These are phyloP conservation scores for Muscicapa adusta DNA, from an alignment of 2,113 vertebrate species.

Conservation along the genomic window DNA sequence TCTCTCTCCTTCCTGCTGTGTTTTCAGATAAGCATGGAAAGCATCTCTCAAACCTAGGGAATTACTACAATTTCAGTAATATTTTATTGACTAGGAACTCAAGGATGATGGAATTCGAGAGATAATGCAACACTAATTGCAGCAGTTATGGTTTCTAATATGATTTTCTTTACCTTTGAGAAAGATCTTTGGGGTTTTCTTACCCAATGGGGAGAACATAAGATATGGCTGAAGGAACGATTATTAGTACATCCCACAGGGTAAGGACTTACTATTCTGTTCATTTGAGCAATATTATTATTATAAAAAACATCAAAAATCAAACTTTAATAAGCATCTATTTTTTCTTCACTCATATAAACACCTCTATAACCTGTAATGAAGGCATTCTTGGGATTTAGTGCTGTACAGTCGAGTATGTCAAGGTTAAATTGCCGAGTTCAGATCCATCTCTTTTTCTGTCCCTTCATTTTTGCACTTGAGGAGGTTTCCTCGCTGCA, in stretches of 20 bases:
- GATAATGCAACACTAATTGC: background rate
- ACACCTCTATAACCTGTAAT: background rate
- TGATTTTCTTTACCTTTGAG: background rate
- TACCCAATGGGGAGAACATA: background rate
- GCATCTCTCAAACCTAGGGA: background rate
- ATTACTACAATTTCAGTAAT: background rate
- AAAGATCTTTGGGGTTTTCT: background rate
- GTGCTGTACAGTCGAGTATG: background rate
- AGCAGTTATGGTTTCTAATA: background rate
- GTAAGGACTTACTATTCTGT: background rate
- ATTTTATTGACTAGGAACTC: background rate
- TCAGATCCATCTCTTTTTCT: background rate
- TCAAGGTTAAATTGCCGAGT: background rate
- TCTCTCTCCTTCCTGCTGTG: background rate
- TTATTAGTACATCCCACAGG: background rate
- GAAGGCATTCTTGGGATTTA: background rate
- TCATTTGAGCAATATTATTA: background rate
- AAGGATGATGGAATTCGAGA: background rate
- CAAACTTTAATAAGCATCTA: background rate
- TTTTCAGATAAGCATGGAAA: background rate
- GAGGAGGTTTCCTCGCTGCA: background rate
- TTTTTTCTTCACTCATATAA: background rate
- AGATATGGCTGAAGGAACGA: background rate
- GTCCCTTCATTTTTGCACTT: rapidly evolving
- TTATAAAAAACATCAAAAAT: background rate